These are phyloP conservation scores for Scaptomyza montana DNA, from an alignment of 1,140 invertebrate genomes.

Conservation along the genomic window DNA sequence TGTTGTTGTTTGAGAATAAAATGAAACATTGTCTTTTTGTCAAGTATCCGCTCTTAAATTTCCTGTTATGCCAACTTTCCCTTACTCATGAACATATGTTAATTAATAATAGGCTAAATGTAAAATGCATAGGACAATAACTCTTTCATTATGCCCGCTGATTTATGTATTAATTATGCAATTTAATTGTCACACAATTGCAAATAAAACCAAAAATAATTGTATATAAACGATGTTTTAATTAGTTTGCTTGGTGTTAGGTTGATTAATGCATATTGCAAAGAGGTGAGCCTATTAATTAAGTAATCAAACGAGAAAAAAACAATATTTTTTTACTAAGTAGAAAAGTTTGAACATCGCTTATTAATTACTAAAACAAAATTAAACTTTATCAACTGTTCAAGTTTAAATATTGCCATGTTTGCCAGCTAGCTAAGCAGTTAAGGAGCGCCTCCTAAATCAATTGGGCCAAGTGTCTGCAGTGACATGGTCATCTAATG, in stretches of 20 bases:
- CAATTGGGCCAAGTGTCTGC: conserved; percentile 51
- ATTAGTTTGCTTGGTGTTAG: conserved; percentile 29
- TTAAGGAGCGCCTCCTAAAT: conserved; percentile 35
- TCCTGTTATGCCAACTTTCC: no score
- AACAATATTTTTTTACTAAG: no score
- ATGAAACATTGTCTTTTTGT: no score
- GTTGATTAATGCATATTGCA: conserved; percentile 23
- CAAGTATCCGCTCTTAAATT: no score
- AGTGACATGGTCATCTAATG: conserved; percentile 49
- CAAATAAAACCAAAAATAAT: conserved; percentile 5
- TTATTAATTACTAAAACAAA: no score
- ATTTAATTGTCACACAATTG: conserved; percentile 8
- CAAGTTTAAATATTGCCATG: background rate
- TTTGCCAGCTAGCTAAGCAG: conserved; percentile 22
- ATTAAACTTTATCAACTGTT: background rate
- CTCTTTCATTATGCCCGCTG: conserved; percentile 8
- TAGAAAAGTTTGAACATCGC: no score
- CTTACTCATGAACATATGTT: background rate
- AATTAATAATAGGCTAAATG: background rate
- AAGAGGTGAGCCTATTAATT: background rate
- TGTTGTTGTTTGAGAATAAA: background rate
- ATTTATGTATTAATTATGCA: conserved; percentile 34
- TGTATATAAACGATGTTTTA: conserved; percentile 25
- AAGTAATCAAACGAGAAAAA: background rate
- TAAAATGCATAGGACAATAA: background rate